Evolutionary conservation across 2,113 vertebrate genomes (phyloP).

Genomic region (Atherinomorus stipes): DNA sequence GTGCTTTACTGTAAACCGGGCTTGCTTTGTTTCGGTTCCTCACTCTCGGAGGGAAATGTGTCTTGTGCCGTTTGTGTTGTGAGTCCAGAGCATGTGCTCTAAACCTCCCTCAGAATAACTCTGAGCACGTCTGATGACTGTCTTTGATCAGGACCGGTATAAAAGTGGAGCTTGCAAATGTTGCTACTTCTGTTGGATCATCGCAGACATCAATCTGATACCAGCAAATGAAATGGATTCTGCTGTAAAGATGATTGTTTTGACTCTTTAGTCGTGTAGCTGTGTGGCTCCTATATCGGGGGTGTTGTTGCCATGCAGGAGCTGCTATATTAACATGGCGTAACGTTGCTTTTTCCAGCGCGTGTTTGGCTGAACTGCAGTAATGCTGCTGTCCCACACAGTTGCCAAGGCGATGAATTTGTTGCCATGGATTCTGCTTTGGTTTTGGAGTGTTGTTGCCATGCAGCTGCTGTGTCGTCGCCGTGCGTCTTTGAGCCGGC

Average conservation of each 20-base stretch:
- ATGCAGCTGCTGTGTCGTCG: slow-evolving; percentile 39
- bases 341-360: slow-evolving; percentile 37
- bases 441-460: slow-evolving; percentile 60
- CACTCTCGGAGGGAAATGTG: background rate
- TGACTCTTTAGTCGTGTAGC: slow-evolving; percentile 4
- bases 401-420: slow-evolving; percentile 57
- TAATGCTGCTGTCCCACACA: slow-evolving; percentile 42
- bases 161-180: background rate
- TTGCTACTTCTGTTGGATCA: too few species aligned
- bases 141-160: slow-evolving; percentile 19
- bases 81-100: slow-evolving; percentile 10
- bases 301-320: slow-evolving; percentile 55
- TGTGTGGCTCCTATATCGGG: slow-evolving; percentile 18
- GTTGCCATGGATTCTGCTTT: slow-evolving; percentile 63
- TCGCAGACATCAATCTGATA: too few species aligned
- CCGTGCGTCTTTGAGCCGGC: slow-evolving; percentile 43
- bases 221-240: too few species aligned
- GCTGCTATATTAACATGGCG: slow-evolving; percentile 49
- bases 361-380: slow-evolving; percentile 41
- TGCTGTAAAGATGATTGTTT: background rate
- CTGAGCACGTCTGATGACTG: background rate
- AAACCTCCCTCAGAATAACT: slow-evolving; percentile 34
- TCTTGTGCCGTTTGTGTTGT: background rate
- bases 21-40: slow-evolving; percentile 50
- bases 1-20: slow-evolving; percentile 30